These are phyloP conservation scores for Cephus spinipes DNA, from an alignment of 2,888 invertebrate species.

Conservation along the genomic window DNA sequence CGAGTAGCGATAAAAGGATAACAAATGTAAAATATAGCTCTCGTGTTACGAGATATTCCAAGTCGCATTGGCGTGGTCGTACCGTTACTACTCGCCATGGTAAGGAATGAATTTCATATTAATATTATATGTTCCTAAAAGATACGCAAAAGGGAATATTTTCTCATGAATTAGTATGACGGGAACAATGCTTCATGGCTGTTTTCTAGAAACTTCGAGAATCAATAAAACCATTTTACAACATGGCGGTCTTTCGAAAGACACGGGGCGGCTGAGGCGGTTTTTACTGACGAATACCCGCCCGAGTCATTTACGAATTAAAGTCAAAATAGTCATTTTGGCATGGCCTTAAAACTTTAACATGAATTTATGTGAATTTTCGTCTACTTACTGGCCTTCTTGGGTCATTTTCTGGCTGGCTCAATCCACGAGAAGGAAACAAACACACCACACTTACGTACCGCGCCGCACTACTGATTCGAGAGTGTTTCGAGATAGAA, in stretches of 20 bases:
- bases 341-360: neutral
- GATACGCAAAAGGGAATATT: neutral
- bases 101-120: neutral
- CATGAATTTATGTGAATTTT: slow-evolving; percentile 15
- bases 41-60: neutral
- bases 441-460: slow-evolving; percentile 53
- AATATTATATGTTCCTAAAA: neutral
- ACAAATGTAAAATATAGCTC: neutral
- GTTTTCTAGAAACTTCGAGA: slow-evolving; percentile 60
- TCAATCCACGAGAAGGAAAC: slow-evolving; percentile 48
- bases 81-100: neutral
- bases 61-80: neutral
- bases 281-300: slow-evolving; percentile 7
- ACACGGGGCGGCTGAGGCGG: slow-evolving; percentile 42
- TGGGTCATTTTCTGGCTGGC: slow-evolving; percentile 57
- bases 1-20: neutral
- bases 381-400: slow-evolving; percentile 61
- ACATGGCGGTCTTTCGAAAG: slow-evolving; percentile 62
- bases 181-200: slow-evolving; percentile 4
- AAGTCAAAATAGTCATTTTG: neutral
- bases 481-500: slow-evolving; percentile 48
- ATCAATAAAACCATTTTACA: slow-evolving; percentile 64
- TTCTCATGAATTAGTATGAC: neutral
- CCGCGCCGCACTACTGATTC: slow-evolving; percentile 46
- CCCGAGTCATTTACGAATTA: neutral